Conservation (phyloP, 2,888 invertebrate genomes). For the Ormyrus labotus region DNA sequence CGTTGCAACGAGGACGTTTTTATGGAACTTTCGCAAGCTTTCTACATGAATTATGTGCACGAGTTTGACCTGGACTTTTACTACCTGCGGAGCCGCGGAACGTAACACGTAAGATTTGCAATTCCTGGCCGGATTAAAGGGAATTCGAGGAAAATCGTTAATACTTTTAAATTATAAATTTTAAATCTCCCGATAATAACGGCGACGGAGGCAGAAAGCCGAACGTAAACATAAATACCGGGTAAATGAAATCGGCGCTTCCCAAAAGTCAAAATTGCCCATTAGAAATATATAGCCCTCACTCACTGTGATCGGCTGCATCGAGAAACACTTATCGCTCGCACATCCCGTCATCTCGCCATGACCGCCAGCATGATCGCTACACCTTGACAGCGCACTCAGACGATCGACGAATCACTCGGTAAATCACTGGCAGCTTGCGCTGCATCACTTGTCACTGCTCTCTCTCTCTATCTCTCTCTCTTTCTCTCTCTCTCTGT, state of each 20-base stretch:
- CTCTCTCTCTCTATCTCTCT: neutral
- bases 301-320: slow-evolving; percentile 49
- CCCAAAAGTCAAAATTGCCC: neutral
- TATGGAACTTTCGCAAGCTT: slow-evolving; percentile 4
- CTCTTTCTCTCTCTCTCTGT: too few species aligned
- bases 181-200: too few species aligned
- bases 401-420: neutral
- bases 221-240: neutral
- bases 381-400: slow-evolving; percentile 7
- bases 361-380: neutral
- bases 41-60: neutral
- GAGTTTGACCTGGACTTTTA: slow-evolving; percentile 11
- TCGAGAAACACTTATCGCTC: slow-evolving; percentile 27
- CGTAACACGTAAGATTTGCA: too few species aligned
- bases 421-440: slow-evolving; percentile 13
- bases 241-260: neutral
- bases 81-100: neutral
- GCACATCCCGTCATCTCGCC: too few species aligned
- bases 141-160: too few species aligned
- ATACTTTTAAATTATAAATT: too few species aligned
- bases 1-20: neutral
- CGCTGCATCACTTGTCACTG: slow-evolving; percentile 8
- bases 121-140: too few species aligned
- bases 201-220: too few species aligned
- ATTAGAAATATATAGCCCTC: neutral